Base-by-base conservation (phyloP, 2,888 invertebrate species). In the Drosophila crucigera region DNA sequence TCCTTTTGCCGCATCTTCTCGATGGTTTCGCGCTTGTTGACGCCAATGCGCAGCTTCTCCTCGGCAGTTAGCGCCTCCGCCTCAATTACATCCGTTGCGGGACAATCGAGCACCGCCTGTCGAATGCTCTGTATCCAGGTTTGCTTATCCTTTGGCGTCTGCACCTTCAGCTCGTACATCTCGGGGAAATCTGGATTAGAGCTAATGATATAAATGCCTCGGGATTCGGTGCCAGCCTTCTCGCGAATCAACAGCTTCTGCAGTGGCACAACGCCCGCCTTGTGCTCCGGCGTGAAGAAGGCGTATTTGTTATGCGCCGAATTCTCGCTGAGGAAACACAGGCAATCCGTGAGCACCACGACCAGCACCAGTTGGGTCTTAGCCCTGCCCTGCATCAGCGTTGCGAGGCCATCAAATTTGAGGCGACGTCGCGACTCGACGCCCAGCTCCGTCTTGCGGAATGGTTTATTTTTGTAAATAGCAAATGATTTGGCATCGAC, bases 401-500 rank as follows among this genome's bases (percentile, higher is more conserved):
- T 97, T 0, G 98, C 97, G 61, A 96, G 95, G 1, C 98, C 98
- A 93, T 98, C 98, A 92, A 97, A 98, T 92, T 96, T 96, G 49
- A 98, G 94, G 78, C 97, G 96, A 72, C 98, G 95, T 89, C 97
- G 97, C 41, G 96, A 96, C 82, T 96, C 96, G 78, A 98, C 94
- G 77, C 98, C 94, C 73, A 99, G 96, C 92, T 98, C 98, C 25
- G 97, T 97, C 93, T 98, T 98, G 94, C 97, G 98, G 93, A 99
- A 99, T 92, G 98, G 98, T 78, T 95, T 95, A n/a, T 95, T 96
- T 77, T 96, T 95, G 93, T 97, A 97, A 77, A 96, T 95, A 1
- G 97, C 97, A 91, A 97, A 97, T 0, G 98, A 98, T 93, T 99
- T 98, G 6, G 97, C 97, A 93, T 99, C 99, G 83, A 99, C 97